Evolutionary conservation across 64 coral and sea anemone genomes (phyloP).

Genomic region (Porites lutea): DNA sequence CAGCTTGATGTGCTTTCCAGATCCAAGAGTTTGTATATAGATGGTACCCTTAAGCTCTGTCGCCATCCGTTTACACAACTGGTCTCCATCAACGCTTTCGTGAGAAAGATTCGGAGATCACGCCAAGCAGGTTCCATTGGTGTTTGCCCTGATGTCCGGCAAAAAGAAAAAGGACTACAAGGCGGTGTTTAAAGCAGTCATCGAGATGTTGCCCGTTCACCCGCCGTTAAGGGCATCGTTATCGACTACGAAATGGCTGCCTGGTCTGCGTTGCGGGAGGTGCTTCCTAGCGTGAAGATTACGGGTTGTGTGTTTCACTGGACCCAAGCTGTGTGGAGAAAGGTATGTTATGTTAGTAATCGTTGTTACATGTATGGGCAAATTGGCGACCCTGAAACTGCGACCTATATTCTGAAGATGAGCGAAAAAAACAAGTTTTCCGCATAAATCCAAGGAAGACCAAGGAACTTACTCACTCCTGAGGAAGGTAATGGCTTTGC

Average conservation of each 20-base stretch:
- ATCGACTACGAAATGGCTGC: neutral
- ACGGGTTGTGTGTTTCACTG: constrained; percentile 24
- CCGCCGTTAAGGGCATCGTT: neutral
- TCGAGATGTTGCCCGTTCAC: too few relatives aligned
- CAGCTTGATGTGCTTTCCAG: neutral
- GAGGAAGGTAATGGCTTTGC: constrained; percentile 9
- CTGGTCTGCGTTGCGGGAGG: neutral
- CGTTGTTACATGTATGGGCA: too few relatives aligned
- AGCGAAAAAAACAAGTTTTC: too few relatives aligned
- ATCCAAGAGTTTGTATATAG: constrained; percentile 24
- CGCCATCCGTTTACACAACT: constrained; percentile 20
- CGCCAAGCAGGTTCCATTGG: constrained; percentile 7
- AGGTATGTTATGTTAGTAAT: neutral
- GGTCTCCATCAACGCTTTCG: constrained; percentile 24
- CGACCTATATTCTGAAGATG: too few relatives aligned
- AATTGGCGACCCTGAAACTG: too few relatives aligned
- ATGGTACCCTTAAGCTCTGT: constrained; percentile 33
- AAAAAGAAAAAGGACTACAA: constrained; percentile 9
- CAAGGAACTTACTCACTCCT: constrained; percentile 14
- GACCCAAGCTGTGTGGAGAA: constrained; percentile 26
- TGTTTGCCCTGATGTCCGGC: constrained; percentile 36
- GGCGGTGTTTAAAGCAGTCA: neutral
- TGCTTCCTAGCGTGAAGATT: neutral
- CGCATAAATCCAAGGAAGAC: neutral
- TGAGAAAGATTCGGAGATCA: neutral